These are phyloP conservation scores for Lepidocolaptes lacrymiger DNA, from an alignment of 2,797 vertebrate species.

Conservation along the genomic window DNA sequence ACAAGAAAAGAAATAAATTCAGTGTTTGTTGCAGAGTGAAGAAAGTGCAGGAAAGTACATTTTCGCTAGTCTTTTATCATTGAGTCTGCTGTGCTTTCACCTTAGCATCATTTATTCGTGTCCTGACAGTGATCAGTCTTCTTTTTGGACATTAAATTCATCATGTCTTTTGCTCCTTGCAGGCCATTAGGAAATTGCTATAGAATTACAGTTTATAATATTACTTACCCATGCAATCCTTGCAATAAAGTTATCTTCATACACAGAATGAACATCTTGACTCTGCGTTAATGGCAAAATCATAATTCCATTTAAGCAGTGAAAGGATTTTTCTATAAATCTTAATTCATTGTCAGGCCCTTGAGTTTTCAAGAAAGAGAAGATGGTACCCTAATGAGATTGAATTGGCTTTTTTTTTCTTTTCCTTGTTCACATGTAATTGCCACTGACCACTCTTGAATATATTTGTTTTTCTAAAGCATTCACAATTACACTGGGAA, in stretches of 20 bases:
- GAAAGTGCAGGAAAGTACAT: neutral
- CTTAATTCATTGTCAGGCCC: slow-evolving; percentile 13
- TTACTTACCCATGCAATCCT: neutral
- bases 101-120: neutral
- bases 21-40: neutral
- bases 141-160: neutral
- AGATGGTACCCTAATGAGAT: slow-evolving; percentile 9
- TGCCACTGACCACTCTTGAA: neutral
- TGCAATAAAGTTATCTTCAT: slow-evolving; percentile 34
- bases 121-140: slow-evolving; percentile 8
- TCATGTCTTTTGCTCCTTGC: neutral
- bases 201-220: slow-evolving; percentile 13
- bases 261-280: slow-evolving; percentile 5
- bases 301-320: slow-evolving; percentile 7
- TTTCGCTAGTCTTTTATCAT: neutral
- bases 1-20: slow-evolving; percentile 27
- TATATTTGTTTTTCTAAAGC: neutral
- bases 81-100: neutral
- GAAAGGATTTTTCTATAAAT: slow-evolving; percentile 31
- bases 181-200: slow-evolving; percentile 20
- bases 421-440: neutral
- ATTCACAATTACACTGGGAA: neutral
- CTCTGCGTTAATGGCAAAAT: slow-evolving; percentile 31
- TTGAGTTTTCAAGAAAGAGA: slow-evolving; percentile 14
- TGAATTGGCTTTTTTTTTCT: neutral